A percentile compares a stretch with the other conserved stretches of the same genome.
phyloP scores from a whole-genome alignment of 2,888 invertebrate species.

The Lithophane ornitopus region DNA sequence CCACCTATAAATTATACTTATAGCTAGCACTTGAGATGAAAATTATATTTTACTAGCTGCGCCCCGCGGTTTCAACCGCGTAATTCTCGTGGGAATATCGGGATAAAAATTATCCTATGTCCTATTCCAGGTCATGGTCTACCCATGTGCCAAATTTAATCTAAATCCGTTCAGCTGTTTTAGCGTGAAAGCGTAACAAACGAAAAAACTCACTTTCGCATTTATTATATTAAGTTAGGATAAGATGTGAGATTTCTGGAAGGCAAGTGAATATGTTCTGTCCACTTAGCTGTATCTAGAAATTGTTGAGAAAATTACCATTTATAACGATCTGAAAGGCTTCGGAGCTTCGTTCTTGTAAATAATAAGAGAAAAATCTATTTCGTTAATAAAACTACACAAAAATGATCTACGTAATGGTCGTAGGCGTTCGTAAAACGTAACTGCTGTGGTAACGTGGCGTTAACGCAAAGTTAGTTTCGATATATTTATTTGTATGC shows the following conservation, averaged over 20 bases:
- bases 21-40: neutral
- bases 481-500: neutral
- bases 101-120: too few species aligned
- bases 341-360: neutral
- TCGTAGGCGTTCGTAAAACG: neutral
- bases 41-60: neutral
- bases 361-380: neutral
- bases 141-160: too few species aligned
- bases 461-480: neutral
- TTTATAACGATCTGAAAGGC: neutral
- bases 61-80: too few species aligned
- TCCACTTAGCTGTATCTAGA: neutral
- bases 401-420: neutral
- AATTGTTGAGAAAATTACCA: neutral
- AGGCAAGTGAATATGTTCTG: neutral
- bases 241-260: neutral
- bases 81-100: too few species aligned
- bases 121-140: too few species aligned
- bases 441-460: neutral
- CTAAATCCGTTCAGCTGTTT: too few species aligned
- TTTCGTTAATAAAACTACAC: neutral
- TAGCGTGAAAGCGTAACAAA: too few species aligned
- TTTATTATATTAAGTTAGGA: too few species aligned
- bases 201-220: too few species aligned
- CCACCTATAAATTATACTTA: neutral